Evolutionary conservation across 1,140 invertebrate genomes (phyloP).

Genomic region (Akabosia matsudoensis): DNA sequence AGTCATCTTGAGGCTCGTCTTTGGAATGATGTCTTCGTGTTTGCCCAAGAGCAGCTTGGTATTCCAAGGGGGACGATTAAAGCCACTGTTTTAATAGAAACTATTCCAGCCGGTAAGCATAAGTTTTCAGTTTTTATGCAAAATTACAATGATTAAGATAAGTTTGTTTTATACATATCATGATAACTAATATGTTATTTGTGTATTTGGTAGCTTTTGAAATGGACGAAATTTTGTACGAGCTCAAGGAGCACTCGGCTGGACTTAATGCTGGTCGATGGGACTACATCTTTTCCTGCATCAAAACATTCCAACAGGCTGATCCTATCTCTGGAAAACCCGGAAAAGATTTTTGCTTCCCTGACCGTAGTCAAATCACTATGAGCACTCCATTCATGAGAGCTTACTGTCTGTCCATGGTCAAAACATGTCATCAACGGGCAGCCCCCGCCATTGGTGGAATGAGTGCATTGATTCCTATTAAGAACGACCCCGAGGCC

Average conservation of each 20-base stretch:
- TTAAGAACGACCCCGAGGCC: constrained; percentile 58
- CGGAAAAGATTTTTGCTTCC: constrained; percentile 58
- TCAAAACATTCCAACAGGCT: constrained; percentile 67
- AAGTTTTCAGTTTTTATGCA: background rate
- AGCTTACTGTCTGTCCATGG: constrained; percentile 61
- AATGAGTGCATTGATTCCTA: constrained; percentile 60
- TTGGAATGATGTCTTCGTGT: constrained; percentile 69
- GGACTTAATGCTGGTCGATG: constrained; percentile 72
- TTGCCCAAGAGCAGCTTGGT: constrained; percentile 60
- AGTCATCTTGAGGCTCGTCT: constrained; percentile 56
- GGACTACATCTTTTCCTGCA: constrained; percentile 63
- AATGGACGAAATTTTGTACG: constrained; percentile 67
- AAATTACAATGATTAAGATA: no score
- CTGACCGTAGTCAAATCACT: constrained; percentile 66
- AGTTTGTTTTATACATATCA: no score
- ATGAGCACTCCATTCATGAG: constrained; percentile 64
- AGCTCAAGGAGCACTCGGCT: constrained; percentile 63
- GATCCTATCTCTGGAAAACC: constrained; percentile 52
- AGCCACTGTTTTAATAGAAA: constrained; percentile 11
- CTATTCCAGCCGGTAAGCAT: background rate
- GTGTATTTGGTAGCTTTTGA: constrained; percentile 57
- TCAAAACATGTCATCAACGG: constrained; percentile 61
- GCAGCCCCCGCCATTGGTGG: constrained; percentile 66
- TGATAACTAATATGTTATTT: background rate
- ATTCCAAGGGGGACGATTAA: constrained; percentile 51